Conservation (phyloP, 2,113 vertebrate genomes). For the Balaenoptera acutorostrata region DNA sequence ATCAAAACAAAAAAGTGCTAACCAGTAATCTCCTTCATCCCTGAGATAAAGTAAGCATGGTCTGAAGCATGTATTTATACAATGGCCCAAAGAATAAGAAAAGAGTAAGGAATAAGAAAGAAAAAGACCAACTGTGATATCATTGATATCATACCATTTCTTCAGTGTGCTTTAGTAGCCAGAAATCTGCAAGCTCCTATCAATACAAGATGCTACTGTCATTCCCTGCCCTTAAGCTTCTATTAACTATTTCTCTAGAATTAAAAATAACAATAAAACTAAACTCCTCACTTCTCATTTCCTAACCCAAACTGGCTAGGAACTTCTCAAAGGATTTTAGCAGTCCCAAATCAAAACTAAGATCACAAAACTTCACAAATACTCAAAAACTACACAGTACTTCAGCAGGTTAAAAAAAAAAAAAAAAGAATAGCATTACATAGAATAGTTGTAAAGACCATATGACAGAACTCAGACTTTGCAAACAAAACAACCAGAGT, state of each 20-base stretch:
- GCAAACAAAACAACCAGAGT: not conserved
- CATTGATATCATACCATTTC: not conserved
- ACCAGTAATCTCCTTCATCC: not conserved
- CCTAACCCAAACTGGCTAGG: not conserved
- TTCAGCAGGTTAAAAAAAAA: not conserved
- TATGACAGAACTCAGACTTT: not conserved
- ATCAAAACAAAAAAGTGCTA: not conserved
- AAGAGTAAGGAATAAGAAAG: not conserved
- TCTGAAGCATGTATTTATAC: not conserved
- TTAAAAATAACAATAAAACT: not conserved
- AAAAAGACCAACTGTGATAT: not conserved
- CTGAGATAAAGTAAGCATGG: not conserved
- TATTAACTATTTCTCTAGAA: not conserved
- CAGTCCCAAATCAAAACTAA: not conserved
- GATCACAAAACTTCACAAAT: not conserved
- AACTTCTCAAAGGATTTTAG: conserved; percentile 3
- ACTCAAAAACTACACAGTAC: not conserved
- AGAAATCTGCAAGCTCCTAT: not conserved
- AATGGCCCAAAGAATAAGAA: not conserved
- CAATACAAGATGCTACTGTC: not conserved
- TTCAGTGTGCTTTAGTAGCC: not conserved
- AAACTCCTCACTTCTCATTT: not conserved
- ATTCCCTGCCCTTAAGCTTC: not conserved
- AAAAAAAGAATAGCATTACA: not conserved
- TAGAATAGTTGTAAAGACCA: not conserved